Percentiles rank a stretch among this genome's conserved stretches.
These are phyloP conservation scores for Chunga burmeisteri DNA, from an alignment of 2,113 vertebrate genomes.

Conservation along the genomic window DNA sequence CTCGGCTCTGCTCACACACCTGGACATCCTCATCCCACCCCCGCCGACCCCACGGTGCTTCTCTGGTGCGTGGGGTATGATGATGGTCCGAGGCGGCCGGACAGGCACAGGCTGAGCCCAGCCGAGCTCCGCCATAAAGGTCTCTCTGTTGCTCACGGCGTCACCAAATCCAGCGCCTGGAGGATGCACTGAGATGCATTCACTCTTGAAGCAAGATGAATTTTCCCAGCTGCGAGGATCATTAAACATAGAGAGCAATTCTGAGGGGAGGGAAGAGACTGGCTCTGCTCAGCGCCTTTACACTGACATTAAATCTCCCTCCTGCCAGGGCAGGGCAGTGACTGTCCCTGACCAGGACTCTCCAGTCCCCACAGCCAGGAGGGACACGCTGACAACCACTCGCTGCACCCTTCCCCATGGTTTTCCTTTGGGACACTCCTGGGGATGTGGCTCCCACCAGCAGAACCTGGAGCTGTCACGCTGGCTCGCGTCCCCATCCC, in stretches of 20 bases:
- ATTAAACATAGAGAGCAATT: neutral
- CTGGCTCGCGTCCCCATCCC: rapidly evolving
- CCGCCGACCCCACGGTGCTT: rapidly evolving
- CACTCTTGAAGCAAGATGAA: neutral
- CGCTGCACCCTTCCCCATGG: rapidly evolving
- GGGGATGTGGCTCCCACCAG: rapidly evolving
- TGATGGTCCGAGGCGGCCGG: rapidly evolving
- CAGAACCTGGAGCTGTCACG: neutral
- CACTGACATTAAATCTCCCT: neutral
- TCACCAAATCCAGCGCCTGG: neutral
- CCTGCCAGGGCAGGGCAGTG: neutral
- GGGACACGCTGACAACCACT: rapidly evolving
- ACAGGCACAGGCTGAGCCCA: neutral
- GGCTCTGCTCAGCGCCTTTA: neutral
- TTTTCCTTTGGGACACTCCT: neutral
- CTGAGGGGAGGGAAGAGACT: neutral
- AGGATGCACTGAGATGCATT: neutral
- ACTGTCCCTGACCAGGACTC: neutral
- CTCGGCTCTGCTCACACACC: neutral
- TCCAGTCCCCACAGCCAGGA: rapidly evolving
- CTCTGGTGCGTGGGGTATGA: rapidly evolving
- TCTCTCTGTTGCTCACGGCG: neutral
- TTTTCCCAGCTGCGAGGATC: neutral
- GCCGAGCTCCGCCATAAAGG: neutral
- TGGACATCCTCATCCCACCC: neutral